Base-by-base conservation (phyloP, 2,113 vertebrate genomes). In the Phaethornis superciliosus region DNA sequence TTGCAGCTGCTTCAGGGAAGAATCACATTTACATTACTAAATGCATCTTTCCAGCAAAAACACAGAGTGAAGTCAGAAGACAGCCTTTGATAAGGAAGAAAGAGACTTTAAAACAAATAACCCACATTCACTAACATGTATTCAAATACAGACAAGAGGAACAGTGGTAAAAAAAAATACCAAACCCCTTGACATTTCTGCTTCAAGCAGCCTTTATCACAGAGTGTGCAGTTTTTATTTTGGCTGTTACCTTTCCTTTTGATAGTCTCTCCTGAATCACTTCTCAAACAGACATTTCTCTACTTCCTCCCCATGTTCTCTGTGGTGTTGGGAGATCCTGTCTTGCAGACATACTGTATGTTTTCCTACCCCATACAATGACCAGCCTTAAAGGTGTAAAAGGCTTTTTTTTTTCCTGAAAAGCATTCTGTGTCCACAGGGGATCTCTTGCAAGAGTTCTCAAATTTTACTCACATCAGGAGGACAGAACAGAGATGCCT, bases 1-100 rank as follows among this genome's bases (percentile, higher is more conserved):
- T 84, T 65, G 79, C 91, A 93, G 92, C 96, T 96, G 96, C 97
- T 97, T 90, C 88, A 80, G 95, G 95, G 86, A 88, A 96, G 91
- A 92, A 96, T 94, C 70, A 35, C 96, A 97, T 97, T 96, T 97
- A 96, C 95, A 97, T 97, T 96, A 96, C 94, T 96, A 97, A 97
- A 97, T 95, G 94, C 88, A 89, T 83, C 94, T 96, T 95, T 89
- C 90, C 93, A 95, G 93, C 63, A 86, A 96, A 94, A 92, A 79
- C 78, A 95, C 74, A 75, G 89, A 92, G 94, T 75, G 91, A 96
- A 96, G 94, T 92, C 94, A 93, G 93, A 82, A 95, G 90, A 94
- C 96, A 95, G 95, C 85, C 93, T 97, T 96, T 97, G 97, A 97
- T 96, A 96, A 88, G 70, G 93, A 92, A 96, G 81, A 96, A 96